Evolutionary conservation across 2,888 invertebrate genomes (phyloP).

Genomic region (Eudasyphora cyanicolor): DNA sequence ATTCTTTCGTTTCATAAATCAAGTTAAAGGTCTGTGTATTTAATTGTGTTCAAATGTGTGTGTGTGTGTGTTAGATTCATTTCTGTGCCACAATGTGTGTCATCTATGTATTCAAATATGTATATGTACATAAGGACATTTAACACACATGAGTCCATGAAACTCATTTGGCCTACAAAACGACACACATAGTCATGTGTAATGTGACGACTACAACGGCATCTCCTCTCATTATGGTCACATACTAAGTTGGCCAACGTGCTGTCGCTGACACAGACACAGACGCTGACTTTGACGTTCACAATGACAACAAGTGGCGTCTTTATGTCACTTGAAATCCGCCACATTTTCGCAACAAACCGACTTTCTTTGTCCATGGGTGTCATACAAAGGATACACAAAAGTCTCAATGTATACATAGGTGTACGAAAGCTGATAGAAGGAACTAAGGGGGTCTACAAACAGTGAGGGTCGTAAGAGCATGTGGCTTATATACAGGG

Average conservation of each 20-base stretch:
- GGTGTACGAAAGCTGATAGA: too few species aligned
- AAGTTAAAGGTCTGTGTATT: not conserved
- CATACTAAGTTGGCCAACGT: conserved; percentile 4
- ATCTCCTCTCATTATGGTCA: conserved; percentile 25
- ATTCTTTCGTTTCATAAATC: not conserved
- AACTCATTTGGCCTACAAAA: not conserved
- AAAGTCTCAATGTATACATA: not conserved
- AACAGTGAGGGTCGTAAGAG: too few species aligned
- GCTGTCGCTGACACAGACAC: not conserved
- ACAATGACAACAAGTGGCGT: conserved; percentile 50
- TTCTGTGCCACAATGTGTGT: not conserved
- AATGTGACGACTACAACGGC: not conserved
- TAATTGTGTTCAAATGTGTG: not conserved
- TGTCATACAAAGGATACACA: not conserved
- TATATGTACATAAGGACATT: conserved; percentile 9
- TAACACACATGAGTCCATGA: not conserved
- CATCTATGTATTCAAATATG: not conserved
- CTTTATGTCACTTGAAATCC: conserved; percentile 23
- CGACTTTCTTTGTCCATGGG: not conserved
- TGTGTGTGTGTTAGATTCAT: conserved; percentile 25
- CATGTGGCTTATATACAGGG: too few species aligned
- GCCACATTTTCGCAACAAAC: not conserved
- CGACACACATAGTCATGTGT: not conserved
- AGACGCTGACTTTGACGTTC: conserved; percentile 9
- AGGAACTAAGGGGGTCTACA: too few species aligned